Evolutionary conservation across 2,113 vertebrate species (phyloP).

Genomic region (Lamprotornis superbus): DNA sequence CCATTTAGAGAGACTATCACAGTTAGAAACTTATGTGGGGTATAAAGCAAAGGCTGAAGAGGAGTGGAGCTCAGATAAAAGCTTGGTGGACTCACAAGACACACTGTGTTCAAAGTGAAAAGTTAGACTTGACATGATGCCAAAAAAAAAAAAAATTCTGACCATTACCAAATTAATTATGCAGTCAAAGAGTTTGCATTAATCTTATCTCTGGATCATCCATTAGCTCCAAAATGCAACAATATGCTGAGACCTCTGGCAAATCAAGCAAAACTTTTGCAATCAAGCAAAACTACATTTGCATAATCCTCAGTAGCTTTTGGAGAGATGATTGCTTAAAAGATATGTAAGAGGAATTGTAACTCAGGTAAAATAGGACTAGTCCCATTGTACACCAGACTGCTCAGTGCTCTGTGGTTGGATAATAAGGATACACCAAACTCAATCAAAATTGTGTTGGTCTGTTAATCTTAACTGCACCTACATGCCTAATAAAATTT

Average conservation of each 20-base stretch:
- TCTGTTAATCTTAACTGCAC: constrained; percentile 16
- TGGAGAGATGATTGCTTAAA: background rate
- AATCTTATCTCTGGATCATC: background rate
- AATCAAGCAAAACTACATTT: background rate
- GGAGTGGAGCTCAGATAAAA: background rate
- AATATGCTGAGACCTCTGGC: background rate
- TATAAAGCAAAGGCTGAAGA: background rate
- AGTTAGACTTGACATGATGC: background rate
- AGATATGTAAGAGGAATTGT: background rate
- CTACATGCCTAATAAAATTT: constrained; percentile 4
- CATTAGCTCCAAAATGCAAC: background rate
- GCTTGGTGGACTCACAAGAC: background rate
- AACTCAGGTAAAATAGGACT: background rate
- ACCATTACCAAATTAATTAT: background rate
- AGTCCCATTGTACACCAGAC: background rate
- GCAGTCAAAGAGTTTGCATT: background rate
- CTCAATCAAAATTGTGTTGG: background rate
- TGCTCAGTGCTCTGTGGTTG: background rate
- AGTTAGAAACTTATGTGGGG: background rate
- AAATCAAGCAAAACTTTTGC: background rate
- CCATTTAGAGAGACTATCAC: background rate
- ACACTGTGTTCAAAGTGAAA: background rate
- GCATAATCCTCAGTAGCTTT: background rate
- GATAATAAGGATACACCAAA: background rate
- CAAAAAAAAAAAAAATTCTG: background rate